A percentile compares a stretch with the other conserved stretches of the same genome.
phyloP scores from a whole-genome alignment of 2,888 invertebrate species.

The Boloria selene region DNA sequence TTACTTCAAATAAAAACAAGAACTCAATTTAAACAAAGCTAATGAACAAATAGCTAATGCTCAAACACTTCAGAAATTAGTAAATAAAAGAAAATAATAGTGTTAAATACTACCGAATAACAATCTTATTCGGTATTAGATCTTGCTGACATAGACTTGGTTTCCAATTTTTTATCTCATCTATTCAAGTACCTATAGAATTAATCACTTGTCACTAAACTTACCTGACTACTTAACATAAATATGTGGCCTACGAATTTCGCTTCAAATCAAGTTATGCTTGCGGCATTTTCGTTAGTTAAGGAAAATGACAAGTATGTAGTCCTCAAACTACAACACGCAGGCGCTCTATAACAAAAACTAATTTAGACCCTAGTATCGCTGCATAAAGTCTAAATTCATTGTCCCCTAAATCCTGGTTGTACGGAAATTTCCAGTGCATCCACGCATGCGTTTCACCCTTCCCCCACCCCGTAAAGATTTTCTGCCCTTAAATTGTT shows the following conservation, averaged over 20 bases:
- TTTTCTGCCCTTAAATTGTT: conserved; percentile 33
- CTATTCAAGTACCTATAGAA: too few relatives aligned
- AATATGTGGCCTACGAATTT: background rate
- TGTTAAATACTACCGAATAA: too few relatives aligned
- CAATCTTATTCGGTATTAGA: too few relatives aligned
- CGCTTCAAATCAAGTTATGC: conserved; percentile 7
- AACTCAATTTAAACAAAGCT: too few relatives aligned
- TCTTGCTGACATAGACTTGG: too few relatives aligned
- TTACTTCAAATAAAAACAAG: too few relatives aligned
- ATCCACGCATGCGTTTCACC: conserved; percentile 69
- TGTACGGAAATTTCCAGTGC: conserved; percentile 54
- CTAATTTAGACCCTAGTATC: conserved; percentile 35
- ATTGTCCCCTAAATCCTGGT: conserved; percentile 23
- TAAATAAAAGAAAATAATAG: too few relatives aligned
- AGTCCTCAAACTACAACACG: conserved; percentile 48
- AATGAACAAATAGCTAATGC: too few relatives aligned
- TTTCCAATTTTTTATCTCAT: too few relatives aligned
- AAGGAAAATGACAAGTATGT: conserved; percentile 51
- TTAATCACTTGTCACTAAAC: background rate
- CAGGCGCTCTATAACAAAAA: conserved; percentile 51
- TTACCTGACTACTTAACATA: background rate
- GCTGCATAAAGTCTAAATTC: conserved; percentile 48
- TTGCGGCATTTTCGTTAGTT: conserved; percentile 7
- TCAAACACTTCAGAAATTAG: too few relatives aligned
- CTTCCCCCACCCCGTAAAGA: conserved; percentile 50